phyloP scores from a whole-genome alignment of 2,888 invertebrate genomes.

The Eumerus sabulonum region DNA sequence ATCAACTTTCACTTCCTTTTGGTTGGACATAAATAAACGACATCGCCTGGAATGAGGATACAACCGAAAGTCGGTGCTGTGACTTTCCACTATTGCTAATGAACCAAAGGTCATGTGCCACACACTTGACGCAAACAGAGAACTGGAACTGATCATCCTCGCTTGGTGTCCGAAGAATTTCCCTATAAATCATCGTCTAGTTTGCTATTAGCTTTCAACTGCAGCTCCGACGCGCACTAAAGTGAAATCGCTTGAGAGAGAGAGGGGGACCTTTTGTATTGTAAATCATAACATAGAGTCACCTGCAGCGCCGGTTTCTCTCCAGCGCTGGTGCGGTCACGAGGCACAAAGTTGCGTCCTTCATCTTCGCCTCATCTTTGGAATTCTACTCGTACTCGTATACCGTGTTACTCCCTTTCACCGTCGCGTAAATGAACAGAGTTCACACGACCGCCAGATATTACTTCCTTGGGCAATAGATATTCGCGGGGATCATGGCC shows the following conservation, averaged over 20 bases:
- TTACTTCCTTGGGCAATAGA: conserved; percentile 27
- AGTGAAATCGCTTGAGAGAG: conserved; percentile 63
- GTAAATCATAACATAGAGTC: conserved; percentile 67
- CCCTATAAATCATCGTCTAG: too few species aligned
- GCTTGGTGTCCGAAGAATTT: too few species aligned
- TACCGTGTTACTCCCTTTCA: conserved; percentile 28
- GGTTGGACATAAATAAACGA: conserved; percentile 14
- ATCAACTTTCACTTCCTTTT: conserved; percentile 64
- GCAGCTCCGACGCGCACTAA: conserved; percentile 37
- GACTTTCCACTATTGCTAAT: too few species aligned
- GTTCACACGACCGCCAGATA: conserved; percentile 52
- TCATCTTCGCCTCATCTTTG: too few species aligned
- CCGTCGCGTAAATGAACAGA: conserved; percentile 45
- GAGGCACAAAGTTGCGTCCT: conserved; percentile 18
- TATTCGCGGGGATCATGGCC: conserved; percentile 24
- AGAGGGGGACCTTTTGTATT: too few species aligned
- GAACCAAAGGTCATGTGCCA: too few species aligned
- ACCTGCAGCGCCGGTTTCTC: conserved; percentile 62
- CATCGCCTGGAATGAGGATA: conserved; percentile 50
- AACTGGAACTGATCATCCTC: too few species aligned
- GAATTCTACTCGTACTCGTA: too few species aligned
- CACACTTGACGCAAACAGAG: too few species aligned
- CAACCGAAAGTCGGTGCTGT: conserved; percentile 9
- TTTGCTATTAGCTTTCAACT: too few species aligned
- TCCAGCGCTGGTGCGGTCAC: conserved; percentile 41